These are phyloP conservation scores for Myiopsitta monachus DNA, from an alignment of 2,113 vertebrate species.

Conservation along the genomic window DNA sequence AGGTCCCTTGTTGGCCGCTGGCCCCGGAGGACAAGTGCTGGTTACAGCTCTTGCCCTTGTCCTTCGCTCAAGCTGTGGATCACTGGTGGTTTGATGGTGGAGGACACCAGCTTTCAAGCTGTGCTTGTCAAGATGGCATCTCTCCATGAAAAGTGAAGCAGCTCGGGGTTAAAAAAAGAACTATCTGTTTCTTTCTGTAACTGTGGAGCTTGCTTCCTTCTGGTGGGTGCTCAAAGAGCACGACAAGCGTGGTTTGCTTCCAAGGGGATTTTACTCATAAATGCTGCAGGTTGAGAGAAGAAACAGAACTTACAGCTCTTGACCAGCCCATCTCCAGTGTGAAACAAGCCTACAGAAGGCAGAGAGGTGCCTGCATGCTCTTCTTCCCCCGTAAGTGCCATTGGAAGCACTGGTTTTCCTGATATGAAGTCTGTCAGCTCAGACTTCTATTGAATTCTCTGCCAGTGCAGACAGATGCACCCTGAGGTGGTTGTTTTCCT, in stretches of 20 bases:
- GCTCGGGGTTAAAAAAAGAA: background rate
- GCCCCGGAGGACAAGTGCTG: background rate
- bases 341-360: background rate
- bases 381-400: accelerated
- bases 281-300: background rate
- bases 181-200: background rate
- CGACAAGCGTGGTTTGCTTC: background rate
- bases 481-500: background rate
- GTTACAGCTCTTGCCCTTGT: background rate
- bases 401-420: background rate
- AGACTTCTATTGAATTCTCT: background rate
- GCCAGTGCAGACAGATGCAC: background rate
- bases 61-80: background rate
- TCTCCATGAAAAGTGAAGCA: background rate
- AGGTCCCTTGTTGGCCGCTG: background rate
- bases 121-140: background rate
- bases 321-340: background rate
- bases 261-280: background rate
- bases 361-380: background rate
- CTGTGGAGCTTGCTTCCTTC: background rate
- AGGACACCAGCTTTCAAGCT: background rate
- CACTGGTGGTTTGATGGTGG: background rate
- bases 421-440: background rate
- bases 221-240: background rate
- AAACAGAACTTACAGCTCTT: background rate